Base-by-base conservation (phyloP, 2,888 invertebrate species). In the Eristalinus sepulchralis region DNA sequence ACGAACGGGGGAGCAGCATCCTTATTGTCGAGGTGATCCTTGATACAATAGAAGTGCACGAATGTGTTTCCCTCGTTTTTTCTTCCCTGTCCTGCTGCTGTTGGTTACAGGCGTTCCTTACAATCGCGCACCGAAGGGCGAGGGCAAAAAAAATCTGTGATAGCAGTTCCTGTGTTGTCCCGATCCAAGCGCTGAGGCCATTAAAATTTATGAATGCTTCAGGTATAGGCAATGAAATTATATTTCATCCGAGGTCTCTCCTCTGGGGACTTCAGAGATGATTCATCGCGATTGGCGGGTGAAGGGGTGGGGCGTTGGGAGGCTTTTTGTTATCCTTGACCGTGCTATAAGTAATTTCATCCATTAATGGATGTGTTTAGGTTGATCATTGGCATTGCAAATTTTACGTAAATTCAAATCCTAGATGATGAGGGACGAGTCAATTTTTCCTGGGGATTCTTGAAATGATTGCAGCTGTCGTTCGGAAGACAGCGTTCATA, bases 121-220 rank as follows among this genome's bases (percentile, higher is more conserved):
- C 47, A 47, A 47, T 17, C 47, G 2, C n/a, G 4, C 17, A 13
- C 4, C 47, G 47, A n/a, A 2, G 36, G 36, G 47, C 5, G 0
- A 4, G 47, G 47, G n/a, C 5, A 39, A 39, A n/a, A n/a, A 47
- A 47, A 47, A 47, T 4, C 3, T 5, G n/a, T 8, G 27, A 27
- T 27, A 27, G 27, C 34, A 17, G 17, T 47, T 47, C 47, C 47
- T 47, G 17, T 8, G 39, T 47, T 47, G 47, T 47, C 47, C 17
- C 3, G 47, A n/a, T n/a, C 5, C 47, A 17, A n/a, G 47, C n/a
- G 47, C 8, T 17, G 17, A 47, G 47, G 47, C 47, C 55, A 73
- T 73, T 73, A 64, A 64, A 73, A 73, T 73, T 36, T 64, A 73
- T 73, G 55, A 73, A 55, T 34, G 33, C 63, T 20, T n/a, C 34